Conservation (phyloP, 2,797 vertebrate genomes). For the Falco berigora region DNA sequence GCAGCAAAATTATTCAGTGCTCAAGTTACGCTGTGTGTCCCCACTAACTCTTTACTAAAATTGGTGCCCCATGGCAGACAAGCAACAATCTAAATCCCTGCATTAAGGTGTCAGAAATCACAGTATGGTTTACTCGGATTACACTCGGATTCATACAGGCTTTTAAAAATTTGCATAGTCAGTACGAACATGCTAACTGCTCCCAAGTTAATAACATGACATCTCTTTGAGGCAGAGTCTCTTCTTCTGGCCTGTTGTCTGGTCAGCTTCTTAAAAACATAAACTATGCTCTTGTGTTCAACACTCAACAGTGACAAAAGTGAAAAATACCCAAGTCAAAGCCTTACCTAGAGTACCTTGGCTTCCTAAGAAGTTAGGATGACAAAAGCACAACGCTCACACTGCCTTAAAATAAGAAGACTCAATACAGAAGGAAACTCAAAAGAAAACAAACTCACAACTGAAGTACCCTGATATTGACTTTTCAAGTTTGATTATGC, state of each 20-base stretch:
- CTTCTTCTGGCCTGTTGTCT: not conserved
- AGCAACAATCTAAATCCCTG: constrained; percentile 68
- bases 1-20: constrained; percentile 11
- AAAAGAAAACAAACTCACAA: not conserved
- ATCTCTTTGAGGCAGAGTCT: not conserved
- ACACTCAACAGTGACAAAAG: not conserved
- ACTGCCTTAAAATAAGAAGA: not conserved
- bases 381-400: not conserved
- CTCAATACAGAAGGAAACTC: not conserved
- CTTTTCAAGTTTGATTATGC: not conserved
- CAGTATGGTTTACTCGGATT: constrained; percentile 42
- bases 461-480: not conserved
- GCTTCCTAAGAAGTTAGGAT: not conserved
- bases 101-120: constrained; percentile 65
- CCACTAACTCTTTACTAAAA: constrained; percentile 52
- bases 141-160: constrained; percentile 35
- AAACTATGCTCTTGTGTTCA: not conserved
- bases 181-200: constrained; percentile 33
- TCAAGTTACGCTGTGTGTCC: constrained; percentile 42
- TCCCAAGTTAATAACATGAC: not conserved
- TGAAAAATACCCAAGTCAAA: not conserved
- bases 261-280: not conserved
- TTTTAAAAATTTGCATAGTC: constrained; percentile 45
- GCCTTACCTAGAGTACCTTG: not conserved
- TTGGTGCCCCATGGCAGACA: constrained; percentile 57